phyloP scores from a whole-genome alignment of 2,797 vertebrate species.

The Artibeus lituratus region DNA sequence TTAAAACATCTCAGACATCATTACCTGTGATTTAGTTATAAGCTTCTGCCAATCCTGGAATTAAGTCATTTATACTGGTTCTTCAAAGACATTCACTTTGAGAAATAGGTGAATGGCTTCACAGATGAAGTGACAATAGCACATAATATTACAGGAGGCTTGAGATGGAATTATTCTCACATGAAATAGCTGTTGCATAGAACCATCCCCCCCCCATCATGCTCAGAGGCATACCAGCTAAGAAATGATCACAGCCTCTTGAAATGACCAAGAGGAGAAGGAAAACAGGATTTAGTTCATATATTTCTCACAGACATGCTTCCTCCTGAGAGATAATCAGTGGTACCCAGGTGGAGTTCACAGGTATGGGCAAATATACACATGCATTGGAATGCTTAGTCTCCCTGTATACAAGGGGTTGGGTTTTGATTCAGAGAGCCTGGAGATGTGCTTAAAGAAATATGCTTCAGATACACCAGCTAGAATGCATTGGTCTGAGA shows the following conservation, averaged over 20 bases:
- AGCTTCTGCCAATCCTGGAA: not conserved
- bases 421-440: not conserved
- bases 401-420: accelerated
- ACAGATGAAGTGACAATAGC: not conserved
- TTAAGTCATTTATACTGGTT: not conserved
- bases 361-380: not conserved
- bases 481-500: not conserved
- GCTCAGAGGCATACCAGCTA: not conserved
- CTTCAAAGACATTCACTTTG: constrained; percentile 1
- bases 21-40: not conserved
- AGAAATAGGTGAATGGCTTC: not conserved
- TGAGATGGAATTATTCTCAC: constrained; percentile 9
- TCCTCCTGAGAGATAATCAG: not conserved
- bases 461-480: not conserved
- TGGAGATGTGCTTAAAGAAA: not conserved
- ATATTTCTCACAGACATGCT: not conserved
- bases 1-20: not conserved
- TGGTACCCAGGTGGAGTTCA: not conserved
- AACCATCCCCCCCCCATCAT: not conserved
- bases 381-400: not conserved
- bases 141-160: not conserved
- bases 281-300: not conserved
- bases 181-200: not conserved
- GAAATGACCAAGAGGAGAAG: not conserved
- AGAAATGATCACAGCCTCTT: not conserved